A percentile compares a stretch with the other conserved stretches of the same genome.
phyloP scores from a whole-genome alignment of 2,797 vertebrate species.

The Carapus acus region DNA sequence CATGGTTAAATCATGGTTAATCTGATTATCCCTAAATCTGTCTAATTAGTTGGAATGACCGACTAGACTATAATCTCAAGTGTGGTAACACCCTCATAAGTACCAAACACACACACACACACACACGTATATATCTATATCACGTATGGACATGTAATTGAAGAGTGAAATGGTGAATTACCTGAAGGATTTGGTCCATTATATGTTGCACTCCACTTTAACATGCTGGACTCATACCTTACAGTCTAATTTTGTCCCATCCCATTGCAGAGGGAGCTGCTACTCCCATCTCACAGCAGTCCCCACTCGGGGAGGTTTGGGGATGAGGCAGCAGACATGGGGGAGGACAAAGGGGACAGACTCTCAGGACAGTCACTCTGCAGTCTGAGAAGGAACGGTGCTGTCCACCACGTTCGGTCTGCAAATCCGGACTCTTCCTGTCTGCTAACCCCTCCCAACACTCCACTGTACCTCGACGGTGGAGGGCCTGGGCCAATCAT shows the following conservation, averaged over 20 bases:
- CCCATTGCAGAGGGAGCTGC: constrained; percentile 65
- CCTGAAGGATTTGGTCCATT: not conserved
- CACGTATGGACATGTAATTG: too few relatives aligned
- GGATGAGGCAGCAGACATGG: constrained; percentile 36
- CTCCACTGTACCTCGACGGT: constrained; percentile 78
- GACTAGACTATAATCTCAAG: constrained; percentile 66
- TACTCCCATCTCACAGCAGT: constrained; percentile 62
- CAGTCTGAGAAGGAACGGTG: constrained; percentile 63
- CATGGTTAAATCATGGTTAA: constrained; percentile 75
- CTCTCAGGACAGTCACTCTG: constrained; percentile 60
- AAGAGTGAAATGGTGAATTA: constrained; percentile 4
- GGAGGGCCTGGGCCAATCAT: constrained; percentile 30
- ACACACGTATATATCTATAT: constrained; percentile 23
- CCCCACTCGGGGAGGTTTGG: constrained; percentile 51
- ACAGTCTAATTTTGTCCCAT: constrained; percentile 12
- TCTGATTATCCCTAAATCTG: constrained; percentile 73
- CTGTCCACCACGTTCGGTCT: constrained; percentile 48
- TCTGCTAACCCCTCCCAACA: constrained; percentile 85
- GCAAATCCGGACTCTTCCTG: constrained; percentile 76
- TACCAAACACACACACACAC: constrained; percentile 22
- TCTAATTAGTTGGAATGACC: constrained; percentile 69
- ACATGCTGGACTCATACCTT: too few relatives aligned
- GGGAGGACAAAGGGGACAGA: constrained; percentile 54
- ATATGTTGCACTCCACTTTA: not conserved
- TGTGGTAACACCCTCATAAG: constrained; percentile 56